Conservation (phyloP, 2,888 invertebrate genomes). For the Calliopum simillimum region DNA sequence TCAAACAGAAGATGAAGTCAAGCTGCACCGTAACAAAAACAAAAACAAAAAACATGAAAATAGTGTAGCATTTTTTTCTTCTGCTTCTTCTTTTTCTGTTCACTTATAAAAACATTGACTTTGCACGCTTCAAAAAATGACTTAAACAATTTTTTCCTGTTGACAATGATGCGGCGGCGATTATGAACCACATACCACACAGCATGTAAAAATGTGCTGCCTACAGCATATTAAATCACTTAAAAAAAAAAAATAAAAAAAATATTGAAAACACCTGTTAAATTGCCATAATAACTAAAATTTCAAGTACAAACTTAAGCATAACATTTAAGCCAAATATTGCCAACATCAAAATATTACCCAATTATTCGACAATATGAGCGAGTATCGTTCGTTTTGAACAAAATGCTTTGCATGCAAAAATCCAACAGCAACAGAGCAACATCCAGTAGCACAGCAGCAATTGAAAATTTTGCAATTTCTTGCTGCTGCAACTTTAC, state of each 20-base stretch:
- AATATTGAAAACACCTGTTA: constrained; percentile 19
- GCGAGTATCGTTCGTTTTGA: too few species aligned
- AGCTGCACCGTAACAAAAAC: neutral
- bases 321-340: constrained; percentile 4
- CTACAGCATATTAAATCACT: neutral
- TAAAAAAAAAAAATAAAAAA: neutral
- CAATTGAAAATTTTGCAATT: constrained; percentile 7
- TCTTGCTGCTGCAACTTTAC: neutral
- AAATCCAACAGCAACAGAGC: constrained; percentile 14
- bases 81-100: constrained; percentile 11
- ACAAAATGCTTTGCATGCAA: constrained; percentile 21
- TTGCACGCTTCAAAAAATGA: constrained; percentile 47
- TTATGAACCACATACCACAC: neutral
- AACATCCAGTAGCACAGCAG: neutral
- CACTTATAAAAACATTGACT: constrained; percentile 45
- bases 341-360: too few species aligned
- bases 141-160: constrained; percentile 45
- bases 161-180: constrained; percentile 11
- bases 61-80: neutral
- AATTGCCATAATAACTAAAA: constrained; percentile 9
- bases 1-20: neutral
- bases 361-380: too few species aligned
- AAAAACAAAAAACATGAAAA: constrained; percentile 11
- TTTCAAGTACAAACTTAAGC: constrained; percentile 21
- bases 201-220: constrained; percentile 7